Evolutionary conservation across 1,140 invertebrate species (phyloP), one percentile per base, ranked within the genome.

Genomic region (Vanessa atalanta): DNA sequence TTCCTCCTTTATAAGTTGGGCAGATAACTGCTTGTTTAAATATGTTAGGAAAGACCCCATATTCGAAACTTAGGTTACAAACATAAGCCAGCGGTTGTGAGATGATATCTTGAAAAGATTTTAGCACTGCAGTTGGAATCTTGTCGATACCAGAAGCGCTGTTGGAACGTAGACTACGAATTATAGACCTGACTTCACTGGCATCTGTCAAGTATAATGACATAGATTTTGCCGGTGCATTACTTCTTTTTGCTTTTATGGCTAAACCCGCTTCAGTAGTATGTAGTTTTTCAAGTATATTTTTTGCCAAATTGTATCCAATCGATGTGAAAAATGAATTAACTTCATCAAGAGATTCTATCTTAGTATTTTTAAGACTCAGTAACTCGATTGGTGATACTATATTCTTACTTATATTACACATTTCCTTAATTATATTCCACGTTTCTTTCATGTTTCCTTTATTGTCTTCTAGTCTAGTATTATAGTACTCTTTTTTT

Each of bases 361-460:
- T 48, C 16, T 37, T 37, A 65, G 64, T 20, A 50, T 65, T 26
- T 20, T 37, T 16, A 11, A 78, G 68, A n/a, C 47, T 69, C 13
- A 78, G 53, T 31, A 73, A 74, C 13, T 71, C 48, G 7, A 14
- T 13, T 13, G 60, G 47, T 48, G 50, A 15, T 23, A 6, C 13
- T 61, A 70, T 79, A 15, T 14, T 47, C 16, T 57, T 37, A 16
- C 66, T 61, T 14, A 67, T 55, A 47, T 79, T 64, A 69, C 73
- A 73, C 48, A 75, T 20, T 60, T 79, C 77, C 20, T 73, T 75
- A 16, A 79, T 70, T n/a, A 71, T 70, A 16, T 70, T 73, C 77
- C 77, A 79, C 4, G 73, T 79, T 64, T 70, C 68, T 67, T 70
- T 75, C 2, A 68, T 64, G 47, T 79, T 79, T 6, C 73, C 67